Percentiles rank a stretch among this genome's conserved stretches.
Evolutionary conservation across 2,888 invertebrate species (phyloP).

Genomic region (Galerucella calmariensis): DNA sequence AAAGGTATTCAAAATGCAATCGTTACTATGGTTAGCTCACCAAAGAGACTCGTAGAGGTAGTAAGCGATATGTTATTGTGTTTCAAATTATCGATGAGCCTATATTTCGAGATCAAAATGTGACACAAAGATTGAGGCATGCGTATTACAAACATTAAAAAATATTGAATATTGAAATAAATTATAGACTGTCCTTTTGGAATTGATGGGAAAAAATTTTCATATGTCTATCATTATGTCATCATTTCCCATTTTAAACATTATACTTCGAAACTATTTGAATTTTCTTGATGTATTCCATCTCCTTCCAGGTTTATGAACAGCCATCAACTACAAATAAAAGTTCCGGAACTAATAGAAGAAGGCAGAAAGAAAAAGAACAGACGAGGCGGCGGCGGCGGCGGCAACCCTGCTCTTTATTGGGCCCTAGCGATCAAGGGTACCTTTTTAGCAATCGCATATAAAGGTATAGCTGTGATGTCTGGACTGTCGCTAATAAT

Average conservation of each 20-base stretch:
- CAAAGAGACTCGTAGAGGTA: too few relatives aligned
- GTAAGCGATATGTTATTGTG: too few relatives aligned
- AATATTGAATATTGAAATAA: too few relatives aligned
- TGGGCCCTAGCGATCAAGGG: conserved; percentile 78
- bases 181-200: too few relatives aligned
- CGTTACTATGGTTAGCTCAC: too few relatives aligned
- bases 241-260: not conserved
- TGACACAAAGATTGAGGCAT: too few relatives aligned
- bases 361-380: conserved; percentile 57
- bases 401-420: conserved; percentile 69
- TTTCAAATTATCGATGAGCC: too few relatives aligned
- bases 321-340: conserved; percentile 67
- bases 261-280: not conserved
- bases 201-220: too few relatives aligned
- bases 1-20: too few relatives aligned
- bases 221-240: not conserved
- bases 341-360: conserved; percentile 58
- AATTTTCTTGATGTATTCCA: too few relatives aligned
- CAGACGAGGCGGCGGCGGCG: conserved; percentile 7
- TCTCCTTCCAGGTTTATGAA: conserved; percentile 67
- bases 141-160: too few relatives aligned
- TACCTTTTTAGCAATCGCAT: conserved; percentile 78
- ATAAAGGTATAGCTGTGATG: conserved; percentile 77
- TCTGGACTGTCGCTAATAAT: conserved; percentile 85
- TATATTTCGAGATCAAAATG: too few relatives aligned